These are phyloP conservation scores for Anhinga anhinga DNA, from an alignment of 2,113 vertebrate genomes.

Conservation along the genomic window DNA sequence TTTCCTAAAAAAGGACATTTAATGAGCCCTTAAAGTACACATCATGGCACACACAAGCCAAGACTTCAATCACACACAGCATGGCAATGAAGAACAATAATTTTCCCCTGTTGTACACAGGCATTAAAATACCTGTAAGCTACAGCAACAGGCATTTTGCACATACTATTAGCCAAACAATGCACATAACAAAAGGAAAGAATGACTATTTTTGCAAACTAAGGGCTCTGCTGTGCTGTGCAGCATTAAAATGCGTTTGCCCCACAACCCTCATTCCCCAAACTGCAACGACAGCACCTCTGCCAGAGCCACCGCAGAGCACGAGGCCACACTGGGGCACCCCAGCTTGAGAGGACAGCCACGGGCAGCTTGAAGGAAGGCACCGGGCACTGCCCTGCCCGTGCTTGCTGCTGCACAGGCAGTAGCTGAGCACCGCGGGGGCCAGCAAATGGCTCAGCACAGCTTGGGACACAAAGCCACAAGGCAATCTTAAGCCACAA, in stretches of 20 bases:
- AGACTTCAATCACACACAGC: not conserved
- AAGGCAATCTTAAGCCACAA: fast-evolving
- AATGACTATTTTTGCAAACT: not conserved
- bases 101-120: not conserved
- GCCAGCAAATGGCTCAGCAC: not conserved
- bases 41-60: not conserved
- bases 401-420: fast-evolving
- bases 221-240: not conserved
- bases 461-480: not conserved
- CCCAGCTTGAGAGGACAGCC: fast-evolving
- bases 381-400: fast-evolving
- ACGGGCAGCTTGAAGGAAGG: fast-evolving
- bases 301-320: not conserved
- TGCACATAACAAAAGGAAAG: not conserved
- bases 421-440: fast-evolving
- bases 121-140: not conserved
- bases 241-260: not conserved
- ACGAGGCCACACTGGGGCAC: fast-evolving
- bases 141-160: not conserved
- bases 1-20: not conserved
- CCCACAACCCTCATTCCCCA: not conserved
- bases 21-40: not conserved
- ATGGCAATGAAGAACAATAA: not conserved
- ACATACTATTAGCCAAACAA: not conserved
- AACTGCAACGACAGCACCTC: not conserved